Evolutionary conservation across 2,888 invertebrate genomes (phyloP), one percentile per base, ranked within the genome.

Genomic region (Dromius quadrimaculatus): DNA sequence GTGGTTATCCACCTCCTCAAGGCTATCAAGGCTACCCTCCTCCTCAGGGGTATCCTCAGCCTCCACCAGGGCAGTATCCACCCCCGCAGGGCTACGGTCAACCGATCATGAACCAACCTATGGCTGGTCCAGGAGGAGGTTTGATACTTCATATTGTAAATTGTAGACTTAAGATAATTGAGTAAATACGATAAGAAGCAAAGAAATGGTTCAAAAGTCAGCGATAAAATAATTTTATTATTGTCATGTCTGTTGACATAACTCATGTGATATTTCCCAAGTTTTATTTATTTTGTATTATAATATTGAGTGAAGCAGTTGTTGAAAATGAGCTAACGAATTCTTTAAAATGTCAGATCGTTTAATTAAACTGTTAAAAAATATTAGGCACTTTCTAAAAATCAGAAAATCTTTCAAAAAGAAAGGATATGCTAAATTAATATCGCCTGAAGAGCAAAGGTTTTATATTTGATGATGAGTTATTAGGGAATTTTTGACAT

Each of bases 401-500:
- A 75, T 85, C 13, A 80, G 80, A 73, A 85, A 83, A 76, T 79
- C 86, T 50, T 85, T 85, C 4, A 86, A 85, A 74, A 80, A 81
- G 71, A 84, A 83, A 76, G 88, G 89, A 34, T 92, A 91, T 79
- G 84, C 85, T 74, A 84, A 86, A 76, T 87, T 91, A 79, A 81
- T 89, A 41, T 85, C 88, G 1, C 91, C 91, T 22, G 91, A 92
- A 76, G 91, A 92, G 78, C 87, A 87, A 83, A 90, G 90, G 89
- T 90, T 78, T 68, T 73, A 59, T 22, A 19, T 41, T 57, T 19
- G 11, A 43, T 63, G 23, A 36, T 20, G 19, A 43, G 28, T 32
- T 22, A 9, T 54, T 11, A 36, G 43, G 15, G 45, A 45, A 71
- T 20, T n/a, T 22, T 15, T 41, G 9, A 2, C 2, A 22, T 74